These are phyloP conservation scores for Montipora capricornis DNA, from an alignment of 64 coral and sea anemone genomes.

Conservation along the genomic window DNA sequence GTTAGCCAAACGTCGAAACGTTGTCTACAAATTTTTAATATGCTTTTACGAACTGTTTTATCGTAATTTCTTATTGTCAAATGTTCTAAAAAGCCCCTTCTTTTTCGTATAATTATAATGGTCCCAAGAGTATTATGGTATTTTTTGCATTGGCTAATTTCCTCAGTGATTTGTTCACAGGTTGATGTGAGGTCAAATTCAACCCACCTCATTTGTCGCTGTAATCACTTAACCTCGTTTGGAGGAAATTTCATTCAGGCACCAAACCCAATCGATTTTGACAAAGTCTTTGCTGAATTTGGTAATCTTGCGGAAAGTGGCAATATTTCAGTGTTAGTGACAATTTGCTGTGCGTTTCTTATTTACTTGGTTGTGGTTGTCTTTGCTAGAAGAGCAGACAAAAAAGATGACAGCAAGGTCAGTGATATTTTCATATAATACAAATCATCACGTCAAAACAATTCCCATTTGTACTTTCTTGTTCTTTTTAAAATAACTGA, in stretches of 20 bases:
- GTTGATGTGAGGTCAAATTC: slow-evolving; percentile 7
- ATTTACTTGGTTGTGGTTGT: slow-evolving; percentile 21
- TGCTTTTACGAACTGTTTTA: too few species aligned
- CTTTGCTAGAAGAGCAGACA: slow-evolving; percentile 52
- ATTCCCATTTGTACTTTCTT: too few species aligned
- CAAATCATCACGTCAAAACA: too few species aligned
- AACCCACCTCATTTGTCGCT: slow-evolving; percentile 23
- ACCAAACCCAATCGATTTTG: slow-evolving; percentile 49
- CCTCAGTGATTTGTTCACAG: background rate
- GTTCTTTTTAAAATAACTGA: too few species aligned
- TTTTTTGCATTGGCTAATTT: background rate
- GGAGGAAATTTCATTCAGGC: slow-evolving; percentile 46
- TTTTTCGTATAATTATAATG: too few species aligned
- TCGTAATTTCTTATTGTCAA: too few species aligned
- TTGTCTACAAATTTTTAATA: too few species aligned
- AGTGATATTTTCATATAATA: background rate
- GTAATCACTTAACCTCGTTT: slow-evolving; percentile 46
- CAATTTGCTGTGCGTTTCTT: slow-evolving; percentile 24
- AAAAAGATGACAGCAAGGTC: slow-evolving; percentile 39
- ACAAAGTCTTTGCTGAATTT: slow-evolving; percentile 51
- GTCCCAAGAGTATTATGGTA: too few species aligned
- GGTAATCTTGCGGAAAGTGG: slow-evolving; percentile 14
- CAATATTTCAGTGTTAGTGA: slow-evolving; percentile 43
- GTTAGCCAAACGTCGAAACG: too few species aligned
- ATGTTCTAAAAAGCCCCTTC: too few species aligned